A percentile compares a stretch with the other conserved stretches of the same genome.
phyloP scores from a whole-genome alignment of 2,888 invertebrate genomes.

The Apotomis betuletana region DNA sequence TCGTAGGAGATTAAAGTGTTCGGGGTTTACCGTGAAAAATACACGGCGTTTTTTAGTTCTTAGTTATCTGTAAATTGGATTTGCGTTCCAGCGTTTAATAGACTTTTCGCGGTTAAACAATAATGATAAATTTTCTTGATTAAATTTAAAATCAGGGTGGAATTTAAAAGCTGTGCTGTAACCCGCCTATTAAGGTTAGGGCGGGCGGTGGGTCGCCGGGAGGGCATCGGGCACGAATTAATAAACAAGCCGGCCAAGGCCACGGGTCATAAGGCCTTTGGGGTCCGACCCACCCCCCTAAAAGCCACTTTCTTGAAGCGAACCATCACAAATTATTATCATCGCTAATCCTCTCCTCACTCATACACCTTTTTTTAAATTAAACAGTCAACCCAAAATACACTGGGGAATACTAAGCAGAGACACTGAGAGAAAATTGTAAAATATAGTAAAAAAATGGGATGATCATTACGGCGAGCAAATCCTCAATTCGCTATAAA shows the following conservation, averaged over 20 bases:
- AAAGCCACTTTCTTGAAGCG: constrained; percentile 50
- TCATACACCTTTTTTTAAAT: background rate
- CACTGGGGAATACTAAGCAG: constrained; percentile 1
- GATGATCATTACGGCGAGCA: constrained; percentile 65
- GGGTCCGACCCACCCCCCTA: constrained; percentile 62
- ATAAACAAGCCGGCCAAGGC: constrained; percentile 80
- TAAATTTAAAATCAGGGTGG: constrained; percentile 68
- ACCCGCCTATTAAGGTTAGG: constrained; percentile 75
- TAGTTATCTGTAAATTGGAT: constrained; percentile 1
- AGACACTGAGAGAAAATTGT: constrained; percentile 21
- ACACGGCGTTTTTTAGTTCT: constrained; percentile 58
- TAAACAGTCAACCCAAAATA: background rate
- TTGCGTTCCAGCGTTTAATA: background rate
- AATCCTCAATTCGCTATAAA: constrained; percentile 77
- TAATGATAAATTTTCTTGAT: constrained; percentile 53
- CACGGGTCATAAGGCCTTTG: constrained; percentile 68
- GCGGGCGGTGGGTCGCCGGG: constrained; percentile 64
- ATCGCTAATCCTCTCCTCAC: background rate
- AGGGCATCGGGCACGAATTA: constrained; percentile 74
- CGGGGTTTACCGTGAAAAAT: constrained; percentile 67
- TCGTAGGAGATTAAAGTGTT: constrained; percentile 80
- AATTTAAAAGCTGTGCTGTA: constrained; percentile 77
- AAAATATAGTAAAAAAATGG: constrained; percentile 55
- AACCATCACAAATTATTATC: constrained; percentile 4
- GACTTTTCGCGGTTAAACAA: constrained; percentile 14